Evolutionary conservation across 2,113 vertebrate species (phyloP).

Genomic region (Oriolus oriolus): DNA sequence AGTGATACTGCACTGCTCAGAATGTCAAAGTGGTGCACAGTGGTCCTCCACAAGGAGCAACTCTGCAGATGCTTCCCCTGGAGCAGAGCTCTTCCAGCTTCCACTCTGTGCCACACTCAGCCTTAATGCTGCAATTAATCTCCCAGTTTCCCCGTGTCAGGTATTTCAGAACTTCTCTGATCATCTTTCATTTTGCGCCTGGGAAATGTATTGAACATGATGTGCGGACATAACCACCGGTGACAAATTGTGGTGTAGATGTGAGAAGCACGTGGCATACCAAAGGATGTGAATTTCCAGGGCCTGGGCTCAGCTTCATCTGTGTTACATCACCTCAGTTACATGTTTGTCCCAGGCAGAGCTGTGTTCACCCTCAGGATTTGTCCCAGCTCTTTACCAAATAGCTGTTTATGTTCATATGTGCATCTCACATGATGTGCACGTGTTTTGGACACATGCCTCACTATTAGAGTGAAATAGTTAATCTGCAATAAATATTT

Average conservation of each 20-base stretch:
- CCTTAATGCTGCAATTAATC: neutral
- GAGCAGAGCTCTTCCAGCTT: neutral
- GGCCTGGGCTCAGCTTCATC: neutral
- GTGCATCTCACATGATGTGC: neutral
- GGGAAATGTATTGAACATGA: neutral
- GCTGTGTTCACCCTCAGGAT: neutral
- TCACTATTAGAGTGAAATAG: neutral
- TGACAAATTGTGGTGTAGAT: neutral
- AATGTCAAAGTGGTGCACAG: neutral
- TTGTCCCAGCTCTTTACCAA: neutral
- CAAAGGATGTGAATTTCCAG: neutral
- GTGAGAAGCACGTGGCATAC: neutral
- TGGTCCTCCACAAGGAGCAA: neutral
- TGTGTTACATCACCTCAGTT: neutral
- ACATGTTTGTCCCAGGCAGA: neutral
- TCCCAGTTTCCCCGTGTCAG: neutral
- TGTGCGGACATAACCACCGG: neutral
- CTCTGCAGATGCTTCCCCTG: neutral
- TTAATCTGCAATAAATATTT: neutral
- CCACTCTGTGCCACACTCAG: neutral
- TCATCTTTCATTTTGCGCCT: neutral
- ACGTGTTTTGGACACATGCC: rapidly evolving
- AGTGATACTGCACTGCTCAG: rapidly evolving
- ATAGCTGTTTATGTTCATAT: neutral
- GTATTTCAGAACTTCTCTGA: neutral